These are phyloP conservation scores for Agrochola lychnidis DNA, from an alignment of 2,888 invertebrate species.

Conservation along the genomic window DNA sequence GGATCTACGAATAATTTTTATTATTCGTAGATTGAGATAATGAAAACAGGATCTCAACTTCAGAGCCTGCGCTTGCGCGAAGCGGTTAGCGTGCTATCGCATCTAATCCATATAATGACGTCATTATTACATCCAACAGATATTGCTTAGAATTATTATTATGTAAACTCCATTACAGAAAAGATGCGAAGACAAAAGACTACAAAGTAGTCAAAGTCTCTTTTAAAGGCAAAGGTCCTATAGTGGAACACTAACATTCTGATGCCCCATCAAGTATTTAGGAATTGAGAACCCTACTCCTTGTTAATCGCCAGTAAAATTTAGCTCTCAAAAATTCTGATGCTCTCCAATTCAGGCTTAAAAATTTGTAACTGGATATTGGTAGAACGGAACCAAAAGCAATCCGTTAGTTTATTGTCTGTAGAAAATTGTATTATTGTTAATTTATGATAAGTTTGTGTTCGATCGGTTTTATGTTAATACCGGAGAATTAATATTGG, in stretches of 20 bases:
- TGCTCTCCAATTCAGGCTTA: background rate
- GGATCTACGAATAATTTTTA: too few relatives aligned
- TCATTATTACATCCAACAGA: slow-evolving; percentile 2
- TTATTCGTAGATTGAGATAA: background rate
- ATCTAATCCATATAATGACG: slow-evolving; percentile 8
- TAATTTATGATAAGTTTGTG: slow-evolving; percentile 18
- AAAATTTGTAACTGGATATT: background rate
- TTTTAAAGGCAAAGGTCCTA: too few relatives aligned
- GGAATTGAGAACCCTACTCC: background rate
- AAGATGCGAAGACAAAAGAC: background rate
- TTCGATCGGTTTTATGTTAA: background rate
- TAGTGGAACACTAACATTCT: too few relatives aligned
- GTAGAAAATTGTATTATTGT: slow-evolving; percentile 14
- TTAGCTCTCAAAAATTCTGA: background rate
- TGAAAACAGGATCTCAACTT: background rate
- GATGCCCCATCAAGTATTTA: background rate
- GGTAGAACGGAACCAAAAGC: slow-evolving; percentile 5
- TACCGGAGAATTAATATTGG: background rate
- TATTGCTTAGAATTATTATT: slow-evolving; percentile 6
- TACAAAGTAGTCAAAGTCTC: background rate
- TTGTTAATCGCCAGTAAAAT: background rate
- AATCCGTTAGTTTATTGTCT: background rate
- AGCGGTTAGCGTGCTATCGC: slow-evolving; percentile 1
- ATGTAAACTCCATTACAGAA: background rate
- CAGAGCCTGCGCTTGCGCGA: background rate